These are phyloP conservation scores for Mesocentrotus franciscanus DNA, from an alignment of 53 echinoderm and acorn worm species.

Conservation along the genomic window DNA sequence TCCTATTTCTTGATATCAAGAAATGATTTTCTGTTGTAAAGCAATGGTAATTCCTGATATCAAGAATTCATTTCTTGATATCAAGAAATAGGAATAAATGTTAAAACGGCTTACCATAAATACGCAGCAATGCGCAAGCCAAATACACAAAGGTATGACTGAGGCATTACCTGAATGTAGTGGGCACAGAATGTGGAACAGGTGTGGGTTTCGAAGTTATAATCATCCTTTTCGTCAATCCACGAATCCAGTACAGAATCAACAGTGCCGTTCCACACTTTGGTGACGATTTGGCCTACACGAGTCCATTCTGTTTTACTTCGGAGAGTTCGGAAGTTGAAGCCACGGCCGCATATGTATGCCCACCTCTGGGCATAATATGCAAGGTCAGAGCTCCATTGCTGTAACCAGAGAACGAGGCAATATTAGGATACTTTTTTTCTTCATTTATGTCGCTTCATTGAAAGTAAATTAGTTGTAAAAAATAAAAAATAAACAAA, in stretches of 20 bases:
- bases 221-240: not conserved
- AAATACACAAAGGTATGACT: too few species aligned
- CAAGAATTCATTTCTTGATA: too few species aligned
- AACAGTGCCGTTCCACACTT: not conserved
- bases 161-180: not conserved
- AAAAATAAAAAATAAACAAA: not conserved
- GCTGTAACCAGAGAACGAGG: not conserved
- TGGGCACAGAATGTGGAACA: not conserved
- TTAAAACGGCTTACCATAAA: too few species aligned
- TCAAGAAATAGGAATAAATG: too few species aligned
- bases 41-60: too few species aligned
- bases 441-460: too few species aligned
- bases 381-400: conserved; percentile 9
- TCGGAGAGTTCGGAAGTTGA: not conserved
- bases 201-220: conserved; percentile 7
- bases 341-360: not conserved
- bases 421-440: not conserved
- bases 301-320: not conserved
- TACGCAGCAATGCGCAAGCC: too few species aligned
- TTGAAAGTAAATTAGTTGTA: too few species aligned
- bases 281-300: conserved; percentile 5
- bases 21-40: too few species aligned
- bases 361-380: not conserved
- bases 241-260: not conserved
- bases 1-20: too few species aligned